Evolutionary conservation across 2,888 invertebrate genomes (phyloP).

Genomic region (Camptogramma bilineatum): DNA sequence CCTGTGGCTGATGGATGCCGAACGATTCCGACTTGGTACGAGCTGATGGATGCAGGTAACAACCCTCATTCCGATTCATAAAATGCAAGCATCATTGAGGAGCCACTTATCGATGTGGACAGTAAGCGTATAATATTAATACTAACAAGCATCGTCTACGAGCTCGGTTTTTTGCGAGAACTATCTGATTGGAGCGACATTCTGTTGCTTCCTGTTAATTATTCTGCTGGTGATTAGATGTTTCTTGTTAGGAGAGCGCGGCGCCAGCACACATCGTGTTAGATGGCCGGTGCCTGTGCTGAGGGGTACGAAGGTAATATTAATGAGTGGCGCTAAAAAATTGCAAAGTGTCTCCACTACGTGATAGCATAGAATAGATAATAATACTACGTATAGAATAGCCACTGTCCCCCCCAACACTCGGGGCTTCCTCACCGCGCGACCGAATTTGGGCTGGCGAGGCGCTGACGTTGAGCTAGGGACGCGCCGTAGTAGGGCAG

Average conservation of each 20-base stretch:
- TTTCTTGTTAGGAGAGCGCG: constrained; percentile 30
- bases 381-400: too few relatives aligned
- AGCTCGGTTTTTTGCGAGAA: constrained; percentile 25
- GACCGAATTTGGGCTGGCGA: too few relatives aligned
- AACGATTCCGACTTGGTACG: too few relatives aligned
- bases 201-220: constrained; percentile 26
- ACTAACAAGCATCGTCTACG: constrained; percentile 26
- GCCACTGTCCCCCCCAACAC: too few relatives aligned
- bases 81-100: constrained; percentile 23
- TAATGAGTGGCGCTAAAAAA: constrained; percentile 19
- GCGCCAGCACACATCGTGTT: constrained; percentile 34
- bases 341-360: not conserved
- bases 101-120: constrained; percentile 33
- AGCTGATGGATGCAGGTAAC: not conserved
- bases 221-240: constrained; percentile 32
- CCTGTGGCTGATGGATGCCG: too few relatives aligned
- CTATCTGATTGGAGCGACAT: constrained; percentile 37
- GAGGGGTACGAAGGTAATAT: constrained; percentile 5
- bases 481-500: too few relatives aligned
- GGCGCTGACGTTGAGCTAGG: too few relatives aligned
- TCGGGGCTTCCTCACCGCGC: too few relatives aligned
- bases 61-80: constrained; percentile 17
- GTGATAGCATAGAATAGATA: not conserved
- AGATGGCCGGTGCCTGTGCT: constrained; percentile 18
- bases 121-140: constrained; percentile 41